Evolutionary conservation across 2,113 vertebrate species (phyloP).

Genomic region (Terrapene triunguis): DNA sequence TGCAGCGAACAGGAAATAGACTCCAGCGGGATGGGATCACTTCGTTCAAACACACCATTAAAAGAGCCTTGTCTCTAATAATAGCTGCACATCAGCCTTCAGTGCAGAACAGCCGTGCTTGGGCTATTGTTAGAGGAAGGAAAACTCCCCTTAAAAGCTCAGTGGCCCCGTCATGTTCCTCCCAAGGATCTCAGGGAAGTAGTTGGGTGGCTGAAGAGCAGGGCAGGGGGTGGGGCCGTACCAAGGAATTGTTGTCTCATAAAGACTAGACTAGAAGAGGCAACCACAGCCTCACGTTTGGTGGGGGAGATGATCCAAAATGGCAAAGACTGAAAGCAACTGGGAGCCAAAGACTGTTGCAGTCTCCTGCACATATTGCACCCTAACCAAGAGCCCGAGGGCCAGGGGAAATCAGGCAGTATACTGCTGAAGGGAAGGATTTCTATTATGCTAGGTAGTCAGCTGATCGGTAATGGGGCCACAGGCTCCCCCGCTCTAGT

Average conservation of each 20-base stretch:
- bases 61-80: neutral
- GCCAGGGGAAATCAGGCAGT: no score
- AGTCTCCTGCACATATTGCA: no score
- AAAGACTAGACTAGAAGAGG: no score
- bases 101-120: neutral
- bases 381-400: no score
- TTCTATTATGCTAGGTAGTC: no score
- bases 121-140: neutral
- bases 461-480: no score
- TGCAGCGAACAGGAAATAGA: neutral
- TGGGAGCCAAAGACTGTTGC: no score
- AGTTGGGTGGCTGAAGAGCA: rapidly evolving
- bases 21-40: neutral
- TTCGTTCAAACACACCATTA: neutral
- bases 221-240: neutral
- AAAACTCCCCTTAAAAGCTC: neutral
- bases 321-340: no score
- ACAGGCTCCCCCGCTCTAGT: no score
- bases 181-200: rapidly evolving
- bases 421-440: no score
- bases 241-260: no score
- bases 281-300: neutral
- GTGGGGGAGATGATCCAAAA: no score
- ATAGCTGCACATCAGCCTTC: neutral
- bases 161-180: neutral